A percentile compares a stretch with the other conserved stretches of the same genome.
These are phyloP conservation scores for Yponomeuta plumbellus DNA, from an alignment of 2,888 invertebrate genomes.

Conservation along the genomic window DNA sequence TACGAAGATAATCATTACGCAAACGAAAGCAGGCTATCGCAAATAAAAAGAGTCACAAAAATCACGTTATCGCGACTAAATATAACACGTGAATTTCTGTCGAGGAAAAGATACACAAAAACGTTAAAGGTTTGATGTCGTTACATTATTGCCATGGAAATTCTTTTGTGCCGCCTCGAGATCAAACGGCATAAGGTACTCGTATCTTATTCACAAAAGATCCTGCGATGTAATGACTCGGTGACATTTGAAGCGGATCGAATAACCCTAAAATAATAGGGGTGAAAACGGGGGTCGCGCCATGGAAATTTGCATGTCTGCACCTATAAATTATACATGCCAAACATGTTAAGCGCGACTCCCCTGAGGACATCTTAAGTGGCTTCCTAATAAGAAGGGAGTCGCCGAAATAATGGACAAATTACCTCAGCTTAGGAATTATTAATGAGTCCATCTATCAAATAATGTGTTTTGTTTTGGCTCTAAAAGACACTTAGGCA, in stretches of 20 bases:
- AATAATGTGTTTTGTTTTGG: neutral
- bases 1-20: too few relatives aligned
- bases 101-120: neutral
- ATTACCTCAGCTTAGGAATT: slow-evolving; percentile 38
- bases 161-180: slow-evolving; percentile 36
- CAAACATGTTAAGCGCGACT: slow-evolving; percentile 50
- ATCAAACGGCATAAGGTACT: slow-evolving; percentile 40
- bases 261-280: slow-evolving; percentile 41
- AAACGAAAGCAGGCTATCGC: neutral
- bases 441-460: slow-evolving; percentile 32
- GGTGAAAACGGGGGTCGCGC: slow-evolving; percentile 32
- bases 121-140: slow-evolving; percentile 28
- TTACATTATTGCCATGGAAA: slow-evolving; percentile 38
- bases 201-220: slow-evolving; percentile 54
- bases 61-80: neutral
- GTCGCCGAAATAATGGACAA: slow-evolving; percentile 43
- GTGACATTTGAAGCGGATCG: slow-evolving; percentile 38
- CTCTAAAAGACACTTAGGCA: neutral
- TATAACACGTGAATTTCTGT: neutral
- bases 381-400: slow-evolving; percentile 48
- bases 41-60: neutral
- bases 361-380: slow-evolving; percentile 43
- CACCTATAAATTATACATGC: slow-evolving; percentile 56
- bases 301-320: slow-evolving; percentile 47
- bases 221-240: slow-evolving; percentile 40